Evolutionary conservation across 1,140 invertebrate species (phyloP), one percentile per base, ranked within the genome.

Genomic region (Temnothorax nylanderi): DNA sequence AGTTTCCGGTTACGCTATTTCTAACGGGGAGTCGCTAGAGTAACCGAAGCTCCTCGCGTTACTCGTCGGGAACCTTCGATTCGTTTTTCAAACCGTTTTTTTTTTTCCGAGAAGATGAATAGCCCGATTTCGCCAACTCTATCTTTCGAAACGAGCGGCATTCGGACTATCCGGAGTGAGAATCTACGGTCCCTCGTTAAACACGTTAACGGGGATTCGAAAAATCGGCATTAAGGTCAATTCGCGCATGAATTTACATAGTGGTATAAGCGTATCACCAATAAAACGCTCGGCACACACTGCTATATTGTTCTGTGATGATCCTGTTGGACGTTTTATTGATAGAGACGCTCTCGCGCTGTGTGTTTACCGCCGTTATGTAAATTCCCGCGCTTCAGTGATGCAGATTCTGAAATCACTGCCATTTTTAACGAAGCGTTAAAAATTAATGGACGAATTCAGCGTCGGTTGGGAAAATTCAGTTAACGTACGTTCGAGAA

Each of bases 401-500:
- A 10, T 51, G 60, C n/a, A n/a, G 13, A 78, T 37, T 16, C 47
- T 11, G 32, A 21, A 56, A 44, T 21, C 32, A 26, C 10, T 47
- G 13, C 21, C 21, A 37, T 11, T 74, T 74, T 41, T 47, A 74
- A 60, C 69, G 32, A 74, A n/a, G 7, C 41, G 5, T 84, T 71
- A 58, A 60, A 84, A 74, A 54, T 81, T 81, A 60, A 74, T 49
- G 26, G 13, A 34, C 56, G 18, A 58, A 37, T 74, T 75, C 21
- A 47, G 26, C 18, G 41, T 16, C 26, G 21, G 2, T 18, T 37
- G 44, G 32, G 41, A 67, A 69, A 69, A 51, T 51, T 41, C 44
- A 1, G 8, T 71, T 71, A 82, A 74, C 80, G 67, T 32, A 0
- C 13, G 18, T 82, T 74, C 41, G 11, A 51, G 18, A 60, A 37